Conservation (phyloP, 2,113 vertebrate species). For the Ariopsis seemanni region DNA sequence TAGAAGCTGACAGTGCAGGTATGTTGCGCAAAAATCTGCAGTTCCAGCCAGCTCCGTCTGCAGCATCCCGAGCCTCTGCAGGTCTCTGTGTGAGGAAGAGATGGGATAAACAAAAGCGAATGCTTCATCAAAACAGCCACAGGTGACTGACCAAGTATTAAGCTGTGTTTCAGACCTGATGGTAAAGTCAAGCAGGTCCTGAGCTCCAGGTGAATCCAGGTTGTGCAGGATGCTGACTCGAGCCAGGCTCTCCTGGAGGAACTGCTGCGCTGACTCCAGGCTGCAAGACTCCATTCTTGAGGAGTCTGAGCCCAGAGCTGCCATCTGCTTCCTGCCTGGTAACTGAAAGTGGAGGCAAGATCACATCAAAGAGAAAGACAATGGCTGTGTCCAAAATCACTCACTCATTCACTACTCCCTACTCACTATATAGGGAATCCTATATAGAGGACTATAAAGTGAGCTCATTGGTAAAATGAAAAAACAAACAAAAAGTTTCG, state of each 20-base stretch:
- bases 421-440: no score
- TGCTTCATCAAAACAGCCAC: neutral
- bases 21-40: conserved; percentile 93
- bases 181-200: conserved; percentile 91
- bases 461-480: no score
- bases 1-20: conserved; percentile 91
- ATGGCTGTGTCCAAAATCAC: no score
- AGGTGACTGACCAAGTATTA: no score
- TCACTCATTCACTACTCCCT: no score
- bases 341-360: conserved; percentile 67
- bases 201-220: conserved; percentile 84
- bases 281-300: conserved; percentile 68
- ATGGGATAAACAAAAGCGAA: neutral
- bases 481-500: no score
- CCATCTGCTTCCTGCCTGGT: conserved; percentile 84
- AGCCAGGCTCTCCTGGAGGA: conserved; percentile 90
- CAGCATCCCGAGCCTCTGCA: conserved; percentile 90
- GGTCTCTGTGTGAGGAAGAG: conserved; percentile 74
- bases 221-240: conserved; percentile 88
- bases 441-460: no score
- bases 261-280: conserved; percentile 90
- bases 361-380: neutral
- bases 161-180: conserved; percentile 76
- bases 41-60: conserved; percentile 91
- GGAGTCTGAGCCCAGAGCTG: conserved; percentile 70